Conservation (phyloP, 2,888 invertebrate genomes). For the Dermolepida albohirtum region DNA sequence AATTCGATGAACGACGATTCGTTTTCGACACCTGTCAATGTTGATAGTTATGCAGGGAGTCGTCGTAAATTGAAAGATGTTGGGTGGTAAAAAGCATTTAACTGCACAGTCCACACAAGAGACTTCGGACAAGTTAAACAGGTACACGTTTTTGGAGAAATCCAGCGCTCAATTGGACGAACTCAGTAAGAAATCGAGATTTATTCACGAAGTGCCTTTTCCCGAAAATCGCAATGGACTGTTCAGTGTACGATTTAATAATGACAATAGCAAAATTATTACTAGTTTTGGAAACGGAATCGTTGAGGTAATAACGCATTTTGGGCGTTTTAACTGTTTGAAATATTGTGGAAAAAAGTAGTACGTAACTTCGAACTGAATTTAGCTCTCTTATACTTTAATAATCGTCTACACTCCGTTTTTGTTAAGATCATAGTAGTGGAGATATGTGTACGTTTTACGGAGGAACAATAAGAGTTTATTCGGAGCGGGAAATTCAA, state of each 20-base stretch:
- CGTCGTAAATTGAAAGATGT: not conserved
- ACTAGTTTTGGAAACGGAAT: constrained; percentile 69
- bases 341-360: no score
- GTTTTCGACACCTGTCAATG: not conserved
- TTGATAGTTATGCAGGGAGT: no score
- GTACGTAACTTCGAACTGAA: no score
- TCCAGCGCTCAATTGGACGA: constrained; percentile 31
- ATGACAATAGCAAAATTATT: constrained; percentile 65
- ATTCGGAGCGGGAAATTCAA: no score
- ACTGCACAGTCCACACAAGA: constrained; percentile 32
- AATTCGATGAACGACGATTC: not conserved
- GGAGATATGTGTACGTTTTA: no score
- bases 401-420: no score
- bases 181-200: constrained; percentile 38
- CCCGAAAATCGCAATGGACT: constrained; percentile 59
- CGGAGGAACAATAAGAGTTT: no score
- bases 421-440: no score
- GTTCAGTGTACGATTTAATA: constrained; percentile 63
- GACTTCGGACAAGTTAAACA: constrained; percentile 23
- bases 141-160: constrained; percentile 41
- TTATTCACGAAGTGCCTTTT: constrained; percentile 55
- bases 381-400: no score
- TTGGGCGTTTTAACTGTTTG: no score
- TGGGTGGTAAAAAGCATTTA: constrained; percentile 10
- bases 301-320: constrained; percentile 65